Evolutionary conservation across 92 coral and sea anemone species (phyloP), one percentile per base, ranked within the genome.

Genomic region (Ricordea florida): DNA sequence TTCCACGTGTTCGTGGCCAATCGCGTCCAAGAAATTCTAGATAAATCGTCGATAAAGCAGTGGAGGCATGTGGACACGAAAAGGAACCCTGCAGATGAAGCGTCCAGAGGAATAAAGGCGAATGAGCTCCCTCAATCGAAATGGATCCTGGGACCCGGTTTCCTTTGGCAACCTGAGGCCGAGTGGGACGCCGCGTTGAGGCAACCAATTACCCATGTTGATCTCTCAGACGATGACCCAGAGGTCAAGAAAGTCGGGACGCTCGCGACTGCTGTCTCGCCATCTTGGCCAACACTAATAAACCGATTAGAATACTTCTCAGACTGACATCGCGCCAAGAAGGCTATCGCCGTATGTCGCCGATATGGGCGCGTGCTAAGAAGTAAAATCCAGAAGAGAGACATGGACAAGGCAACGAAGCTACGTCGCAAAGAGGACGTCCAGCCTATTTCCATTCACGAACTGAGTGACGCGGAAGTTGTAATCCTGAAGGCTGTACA

Each of bases 51-150:
- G 9, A 35, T 26, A 14, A 10, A 44, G 7, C 80, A 69, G 38
- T 79, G 80, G 81, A 38, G 16, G 35, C 59, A 79, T 40, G 32
- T 61, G 13, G 81, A 61, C 44, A 40, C 81, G 21, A 40, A 61
- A 26, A 42, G 33, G 64, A 81, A 81, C 40, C 81, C 81, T 6
- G 82, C 82, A 48, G 87, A 81, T 32, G 74, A 81, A 17, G 73
- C 82, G 22, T 81, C 86, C 11, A 66, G 79, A 36, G 81, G 80
- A 0, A 16, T 79, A 17, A 69, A 37, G 43, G 70, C 85, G 10
- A 10, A 24, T 14, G 85, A 70, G 24, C 66, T 69, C 20, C 29
- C 52, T 29, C 36, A 42, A 53, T 80, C 81, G 16, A 56, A 67
- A 44, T 76, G 75, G 82, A 14, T 63, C 20, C 8, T 24, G n/a